phyloP scores from a whole-genome alignment of 2,888 invertebrate genomes.

The Nyleta sp. region DNA sequence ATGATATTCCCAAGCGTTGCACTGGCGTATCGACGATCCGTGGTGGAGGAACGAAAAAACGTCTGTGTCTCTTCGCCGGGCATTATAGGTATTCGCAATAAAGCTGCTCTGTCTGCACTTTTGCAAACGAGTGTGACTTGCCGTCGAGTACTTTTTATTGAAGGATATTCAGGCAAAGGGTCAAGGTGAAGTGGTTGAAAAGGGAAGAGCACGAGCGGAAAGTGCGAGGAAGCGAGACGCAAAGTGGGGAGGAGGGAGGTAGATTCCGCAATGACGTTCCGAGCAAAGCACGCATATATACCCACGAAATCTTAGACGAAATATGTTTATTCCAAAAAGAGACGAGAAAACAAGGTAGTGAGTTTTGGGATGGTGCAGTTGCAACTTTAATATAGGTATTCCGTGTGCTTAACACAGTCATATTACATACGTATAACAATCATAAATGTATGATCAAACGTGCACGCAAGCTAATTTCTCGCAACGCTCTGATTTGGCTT shows the following conservation, averaged over 20 bases:
- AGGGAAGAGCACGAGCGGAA: not conserved
- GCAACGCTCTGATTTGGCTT: no score
- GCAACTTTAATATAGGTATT: conserved; percentile 40
- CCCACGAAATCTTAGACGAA: conserved; percentile 49
- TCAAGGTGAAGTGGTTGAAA: conserved; percentile 40
- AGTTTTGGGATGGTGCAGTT: conserved; percentile 37
- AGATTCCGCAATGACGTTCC: conserved; percentile 14
- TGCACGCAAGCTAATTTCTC: not conserved
- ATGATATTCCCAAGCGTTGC: no score
- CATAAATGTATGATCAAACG: conserved; percentile 5
- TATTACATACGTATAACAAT: not conserved
- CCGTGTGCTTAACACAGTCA: conserved; percentile 45
- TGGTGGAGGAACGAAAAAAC: no score
- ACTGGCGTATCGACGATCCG: no score
- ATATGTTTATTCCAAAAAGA: conserved; percentile 56
- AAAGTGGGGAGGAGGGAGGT: not conserved
- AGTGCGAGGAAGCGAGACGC: not conserved
- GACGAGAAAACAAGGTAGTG: conserved; percentile 55
- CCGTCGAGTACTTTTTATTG: conserved; percentile 41
- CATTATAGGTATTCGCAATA: no score
- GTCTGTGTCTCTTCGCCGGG: no score
- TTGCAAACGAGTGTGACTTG: conserved; percentile 26
- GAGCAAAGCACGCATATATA: conserved; percentile 21
- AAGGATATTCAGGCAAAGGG: conserved; percentile 33
- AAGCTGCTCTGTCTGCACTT: conserved; percentile 33